Conservation (phyloP, 1,140 invertebrate species). For the Bilobella aurantiaca region DNA sequence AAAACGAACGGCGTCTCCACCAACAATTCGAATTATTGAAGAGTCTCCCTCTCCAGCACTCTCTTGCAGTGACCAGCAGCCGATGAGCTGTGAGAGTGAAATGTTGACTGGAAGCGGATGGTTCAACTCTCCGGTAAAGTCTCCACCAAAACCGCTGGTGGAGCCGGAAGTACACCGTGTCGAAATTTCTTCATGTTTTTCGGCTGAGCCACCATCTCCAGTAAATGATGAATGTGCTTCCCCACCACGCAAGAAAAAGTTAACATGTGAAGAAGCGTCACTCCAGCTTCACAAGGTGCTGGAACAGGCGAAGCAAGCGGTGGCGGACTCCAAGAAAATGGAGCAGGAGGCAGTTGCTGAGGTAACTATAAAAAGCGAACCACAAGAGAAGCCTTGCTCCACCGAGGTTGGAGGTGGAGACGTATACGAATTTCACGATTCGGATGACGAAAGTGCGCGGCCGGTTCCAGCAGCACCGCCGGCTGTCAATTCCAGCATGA, state of each 20-base stretch:
- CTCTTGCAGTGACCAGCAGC: slow-evolving; percentile 10
- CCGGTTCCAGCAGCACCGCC: background rate
- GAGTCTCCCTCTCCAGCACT: slow-evolving; percentile 5
- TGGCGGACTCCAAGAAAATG: background rate
- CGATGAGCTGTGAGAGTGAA: background rate
- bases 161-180: too few species aligned
- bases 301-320: background rate
- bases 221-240: background rate
- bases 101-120: too few species aligned
- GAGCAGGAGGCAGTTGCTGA: background rate
- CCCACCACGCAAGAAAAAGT: background rate
- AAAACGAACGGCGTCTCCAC: slow-evolving; percentile 16
- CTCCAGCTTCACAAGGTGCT: background rate
- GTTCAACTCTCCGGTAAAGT: too few species aligned
- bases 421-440: slow-evolving; percentile 37
- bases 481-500: slow-evolving; percentile 6
- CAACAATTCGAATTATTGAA: slow-evolving; percentile 34
- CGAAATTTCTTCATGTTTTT: too few species aligned
- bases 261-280: slow-evolving; percentile 5
- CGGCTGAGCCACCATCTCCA: too few species aligned
- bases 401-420: slow-evolving; percentile 12
- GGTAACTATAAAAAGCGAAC: too few species aligned
- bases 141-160: slow-evolving; percentile 18
- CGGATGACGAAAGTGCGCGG: slow-evolving; percentile 32
- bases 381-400: too few species aligned